These are phyloP conservation scores for Amphimedon queenslandica DNA, from an alignment of 37 sponge, comb jelly and placozoan species.

Conservation along the genomic window DNA sequence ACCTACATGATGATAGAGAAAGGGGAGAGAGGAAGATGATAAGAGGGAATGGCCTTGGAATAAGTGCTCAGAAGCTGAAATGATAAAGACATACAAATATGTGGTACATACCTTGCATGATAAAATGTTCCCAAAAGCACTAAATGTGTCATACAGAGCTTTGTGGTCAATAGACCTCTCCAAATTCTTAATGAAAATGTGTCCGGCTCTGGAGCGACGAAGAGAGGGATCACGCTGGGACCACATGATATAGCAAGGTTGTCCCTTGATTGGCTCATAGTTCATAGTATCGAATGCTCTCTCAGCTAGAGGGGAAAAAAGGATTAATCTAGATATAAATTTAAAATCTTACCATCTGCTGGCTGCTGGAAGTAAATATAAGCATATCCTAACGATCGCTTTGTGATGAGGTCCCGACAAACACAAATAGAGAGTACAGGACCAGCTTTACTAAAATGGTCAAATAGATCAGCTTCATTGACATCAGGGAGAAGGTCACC, in stretches of 20 bases:
- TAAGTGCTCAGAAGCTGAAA: no score
- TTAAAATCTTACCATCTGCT: constrained; percentile 83
- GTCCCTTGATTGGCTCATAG: constrained; percentile 89
- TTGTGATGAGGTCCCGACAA: constrained; percentile 92
- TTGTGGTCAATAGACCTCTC: constrained; percentile 99
- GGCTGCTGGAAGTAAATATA: constrained; percentile 98
- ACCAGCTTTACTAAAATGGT: constrained; percentile 94
- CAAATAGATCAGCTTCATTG: constrained; percentile 95
- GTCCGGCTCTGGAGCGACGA: constrained; percentile 91
- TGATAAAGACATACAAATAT: no score
- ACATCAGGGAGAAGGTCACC: constrained; percentile 94
- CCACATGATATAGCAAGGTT: constrained; percentile 98
- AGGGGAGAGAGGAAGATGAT: no score
- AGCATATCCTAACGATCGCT: constrained; percentile 96
- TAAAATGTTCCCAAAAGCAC: constrained; percentile 97
- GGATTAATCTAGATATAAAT: no score
- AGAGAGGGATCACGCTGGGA: constrained; percentile 97
- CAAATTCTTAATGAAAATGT: constrained; percentile 98
- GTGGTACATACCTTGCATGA: constrained; percentile 84
- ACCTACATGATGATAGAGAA: no score
- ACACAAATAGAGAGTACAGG: constrained; percentile 97
- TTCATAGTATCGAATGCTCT: constrained; percentile 97
- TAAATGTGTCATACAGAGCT: constrained; percentile 97
- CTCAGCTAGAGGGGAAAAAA: constrained; percentile 69
- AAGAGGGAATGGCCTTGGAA: no score